These are phyloP conservation scores for Zele albiditarsus DNA, from an alignment of 2,888 invertebrate species.

Conservation along the genomic window DNA sequence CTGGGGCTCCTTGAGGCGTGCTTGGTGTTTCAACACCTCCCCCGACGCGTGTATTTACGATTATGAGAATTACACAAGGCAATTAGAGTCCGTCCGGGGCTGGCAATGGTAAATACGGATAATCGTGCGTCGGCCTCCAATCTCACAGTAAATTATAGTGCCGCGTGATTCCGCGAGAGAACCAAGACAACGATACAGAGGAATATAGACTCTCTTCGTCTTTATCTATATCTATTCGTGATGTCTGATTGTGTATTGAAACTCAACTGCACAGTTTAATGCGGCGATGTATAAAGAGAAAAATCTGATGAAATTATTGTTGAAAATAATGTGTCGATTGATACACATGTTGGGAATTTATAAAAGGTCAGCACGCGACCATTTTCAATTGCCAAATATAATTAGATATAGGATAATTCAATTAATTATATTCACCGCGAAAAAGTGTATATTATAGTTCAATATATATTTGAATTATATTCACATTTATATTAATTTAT, in stretches of 20 bases:
- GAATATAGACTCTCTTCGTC: conserved; percentile 27
- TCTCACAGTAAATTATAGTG: conserved; percentile 57
- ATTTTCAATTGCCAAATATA: conserved; percentile 1
- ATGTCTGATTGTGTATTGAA: conserved; percentile 2
- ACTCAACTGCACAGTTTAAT: background rate
- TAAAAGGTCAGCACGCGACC: background rate
- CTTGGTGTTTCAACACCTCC: conserved; percentile 64
- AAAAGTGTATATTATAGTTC: no score
- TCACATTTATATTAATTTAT: no score
- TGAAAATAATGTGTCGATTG: background rate
- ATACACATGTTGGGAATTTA: background rate
- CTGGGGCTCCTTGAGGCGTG: conserved; percentile 57
- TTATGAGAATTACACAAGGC: conserved; percentile 66
- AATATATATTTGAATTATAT: no score
- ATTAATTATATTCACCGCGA: no score
- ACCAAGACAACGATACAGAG: conserved; percentile 31
- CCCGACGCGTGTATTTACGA: conserved; percentile 65
- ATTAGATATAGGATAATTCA: background rate
- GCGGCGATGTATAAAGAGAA: background rate
- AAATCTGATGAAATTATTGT: conserved; percentile 11
- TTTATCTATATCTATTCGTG: background rate
- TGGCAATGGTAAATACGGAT: conserved; percentile 59
- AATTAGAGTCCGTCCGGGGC: conserved; percentile 59
- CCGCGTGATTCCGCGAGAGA: conserved; percentile 40
- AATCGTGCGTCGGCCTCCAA: conserved; percentile 57